Conservation (phyloP, 2,113 vertebrate species). For the Cervus canadensis region DNA sequence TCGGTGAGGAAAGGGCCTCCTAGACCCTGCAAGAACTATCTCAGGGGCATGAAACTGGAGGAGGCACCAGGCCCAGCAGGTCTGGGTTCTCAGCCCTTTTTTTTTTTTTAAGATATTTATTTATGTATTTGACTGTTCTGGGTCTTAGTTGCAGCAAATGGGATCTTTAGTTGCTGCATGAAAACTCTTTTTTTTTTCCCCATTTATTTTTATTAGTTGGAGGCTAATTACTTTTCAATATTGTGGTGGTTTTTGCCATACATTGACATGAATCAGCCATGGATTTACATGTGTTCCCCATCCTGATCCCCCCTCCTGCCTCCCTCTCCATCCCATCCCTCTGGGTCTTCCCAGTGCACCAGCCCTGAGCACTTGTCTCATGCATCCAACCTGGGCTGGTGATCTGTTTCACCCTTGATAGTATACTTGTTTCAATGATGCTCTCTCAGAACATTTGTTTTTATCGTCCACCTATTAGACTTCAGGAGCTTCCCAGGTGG, state of each 20-base stretch:
- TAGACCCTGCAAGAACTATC: background rate
- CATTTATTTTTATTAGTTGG: too few relatives aligned
- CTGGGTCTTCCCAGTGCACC: too few relatives aligned
- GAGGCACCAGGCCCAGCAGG: background rate
- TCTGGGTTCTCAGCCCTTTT: background rate
- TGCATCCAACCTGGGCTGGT: too few relatives aligned
- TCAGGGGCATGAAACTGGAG: background rate
- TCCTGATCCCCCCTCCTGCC: too few relatives aligned
- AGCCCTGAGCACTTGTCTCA: too few relatives aligned
- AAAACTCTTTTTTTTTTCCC: background rate
- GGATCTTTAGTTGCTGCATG: background rate
- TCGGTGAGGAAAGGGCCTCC: fast-evolving
- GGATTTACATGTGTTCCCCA: too few relatives aligned
- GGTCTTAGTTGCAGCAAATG: background rate
- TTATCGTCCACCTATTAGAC: background rate
- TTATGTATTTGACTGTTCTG: background rate
- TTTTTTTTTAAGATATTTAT: background rate
- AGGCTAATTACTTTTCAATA: too few relatives aligned
- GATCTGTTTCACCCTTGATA: too few relatives aligned
- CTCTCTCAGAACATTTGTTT: background rate
- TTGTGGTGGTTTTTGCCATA: too few relatives aligned
- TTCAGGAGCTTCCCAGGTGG: background rate
- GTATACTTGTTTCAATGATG: too few relatives aligned
- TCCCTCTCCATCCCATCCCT: too few relatives aligned
- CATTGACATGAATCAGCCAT: too few relatives aligned